Evolutionary conservation across 2,113 vertebrate species (phyloP).

Genomic region (Aramus guarauna): DNA sequence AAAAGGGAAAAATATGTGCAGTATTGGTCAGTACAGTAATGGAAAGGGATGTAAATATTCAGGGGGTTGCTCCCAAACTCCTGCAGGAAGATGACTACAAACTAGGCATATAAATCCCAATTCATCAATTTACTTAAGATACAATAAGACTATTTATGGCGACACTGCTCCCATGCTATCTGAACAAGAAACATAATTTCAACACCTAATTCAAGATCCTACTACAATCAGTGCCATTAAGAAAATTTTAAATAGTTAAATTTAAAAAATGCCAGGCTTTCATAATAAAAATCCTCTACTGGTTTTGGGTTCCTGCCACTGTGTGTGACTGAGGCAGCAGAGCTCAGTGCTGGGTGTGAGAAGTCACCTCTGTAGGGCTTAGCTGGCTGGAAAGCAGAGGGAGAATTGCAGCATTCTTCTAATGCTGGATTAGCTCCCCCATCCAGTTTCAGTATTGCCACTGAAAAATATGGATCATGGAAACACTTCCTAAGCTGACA

Average conservation of each 20-base stretch:
- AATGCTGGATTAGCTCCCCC: not conserved
- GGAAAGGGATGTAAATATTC: not conserved
- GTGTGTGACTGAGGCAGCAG: not conserved
- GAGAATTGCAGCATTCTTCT: not conserved
- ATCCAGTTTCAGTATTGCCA: not conserved
- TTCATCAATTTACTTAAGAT: not conserved
- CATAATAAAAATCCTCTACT: not conserved
- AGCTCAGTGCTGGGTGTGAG: not conserved
- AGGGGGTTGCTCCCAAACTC: not conserved
- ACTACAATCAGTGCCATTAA: not conserved
- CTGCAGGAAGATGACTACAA: not conserved
- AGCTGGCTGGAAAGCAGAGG: not conserved
- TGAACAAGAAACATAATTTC: not conserved
- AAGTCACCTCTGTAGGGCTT: not conserved
- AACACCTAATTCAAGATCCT: not conserved
- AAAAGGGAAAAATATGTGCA: not conserved
- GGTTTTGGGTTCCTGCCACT: not conserved
- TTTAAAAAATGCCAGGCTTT: not conserved
- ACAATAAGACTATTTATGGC: not conserved
- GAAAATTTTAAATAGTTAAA: not conserved
- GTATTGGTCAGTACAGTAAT: not conserved
- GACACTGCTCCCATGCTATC: not conserved
- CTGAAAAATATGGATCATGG: not conserved
- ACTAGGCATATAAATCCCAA: not conserved
- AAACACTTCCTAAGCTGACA: not conserved